phyloP scores from a whole-genome alignment of 2,888 invertebrate genomes.

The Leucozona laternaria region DNA sequence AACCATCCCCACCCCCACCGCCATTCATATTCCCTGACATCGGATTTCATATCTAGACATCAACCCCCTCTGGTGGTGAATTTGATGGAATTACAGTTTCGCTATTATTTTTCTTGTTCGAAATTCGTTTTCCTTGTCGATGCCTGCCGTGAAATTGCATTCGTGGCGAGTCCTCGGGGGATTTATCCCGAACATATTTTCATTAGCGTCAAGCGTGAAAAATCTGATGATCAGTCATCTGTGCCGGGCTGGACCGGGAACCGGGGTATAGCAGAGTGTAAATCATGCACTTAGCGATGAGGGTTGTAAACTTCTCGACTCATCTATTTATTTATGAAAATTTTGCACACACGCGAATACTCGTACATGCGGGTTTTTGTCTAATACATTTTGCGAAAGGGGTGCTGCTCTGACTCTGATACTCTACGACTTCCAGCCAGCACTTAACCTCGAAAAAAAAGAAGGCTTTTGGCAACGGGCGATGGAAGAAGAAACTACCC shows the following conservation, averaged over 20 bases:
- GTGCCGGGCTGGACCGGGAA: no score
- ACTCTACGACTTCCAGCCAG: neutral
- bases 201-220: conserved; percentile 76
- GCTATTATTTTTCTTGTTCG: conserved; percentile 22
- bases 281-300: conserved; percentile 66
- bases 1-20: conserved; percentile 55
- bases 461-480: conserved; percentile 47
- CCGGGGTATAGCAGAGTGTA: conserved; percentile 56
- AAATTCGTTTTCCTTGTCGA: conserved; percentile 46
- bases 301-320: conserved; percentile 55
- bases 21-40: conserved; percentile 16
- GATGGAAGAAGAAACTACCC: conserved; percentile 58
- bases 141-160: conserved; percentile 71
- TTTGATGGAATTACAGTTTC: conserved; percentile 47
- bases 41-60: neutral
- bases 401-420: conserved; percentile 33
- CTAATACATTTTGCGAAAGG: conserved; percentile 17
- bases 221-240: conserved; percentile 74
- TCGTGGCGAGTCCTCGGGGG: conserved; percentile 61
- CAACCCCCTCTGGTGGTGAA: conserved; percentile 41
- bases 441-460: conserved; percentile 57
- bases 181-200: conserved; percentile 72
- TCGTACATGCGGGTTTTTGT: conserved; percentile 3
- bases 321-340: conserved; percentile 69
- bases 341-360: conserved; percentile 29